These are phyloP conservation scores for Saguinus midas DNA, from an alignment of 2,113 vertebrate genomes.

Conservation along the genomic window DNA sequence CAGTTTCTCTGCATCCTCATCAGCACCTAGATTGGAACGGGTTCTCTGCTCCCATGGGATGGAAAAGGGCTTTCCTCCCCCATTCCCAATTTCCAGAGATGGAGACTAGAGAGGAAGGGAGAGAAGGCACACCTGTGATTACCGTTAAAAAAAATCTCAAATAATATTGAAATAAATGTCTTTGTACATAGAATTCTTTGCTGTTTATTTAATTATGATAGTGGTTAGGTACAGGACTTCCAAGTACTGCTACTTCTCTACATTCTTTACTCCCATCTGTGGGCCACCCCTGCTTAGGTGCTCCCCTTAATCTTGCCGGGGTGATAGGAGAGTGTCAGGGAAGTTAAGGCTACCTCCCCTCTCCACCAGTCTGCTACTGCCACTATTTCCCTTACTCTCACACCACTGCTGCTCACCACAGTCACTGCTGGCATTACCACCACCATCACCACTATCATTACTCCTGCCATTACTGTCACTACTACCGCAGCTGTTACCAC, in stretches of 20 bases:
- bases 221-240: not conserved
- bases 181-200: not conserved
- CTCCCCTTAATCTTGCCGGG: not conserved
- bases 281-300: not conserved
- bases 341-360: not conserved
- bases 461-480: rapidly evolving
- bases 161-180: not conserved
- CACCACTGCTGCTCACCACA: rapidly evolving
- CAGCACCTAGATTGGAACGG: too few species aligned
- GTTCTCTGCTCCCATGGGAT: not conserved
- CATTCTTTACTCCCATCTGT: not conserved
- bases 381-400: rapidly evolving
- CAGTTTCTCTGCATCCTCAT: not conserved
- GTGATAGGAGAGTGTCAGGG: not conserved
- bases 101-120: not conserved
- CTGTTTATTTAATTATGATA: not conserved
- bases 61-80: too few species aligned
- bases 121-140: not conserved
- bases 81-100: not conserved
- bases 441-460: too few species aligned
- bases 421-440: not conserved
- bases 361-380: not conserved
- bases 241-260: too few species aligned
- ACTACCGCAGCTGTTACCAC: not conserved
- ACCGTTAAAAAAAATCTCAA: not conserved